Evolutionary conservation across 2,888 invertebrate species (phyloP).

Genomic region (Eurois occulta): DNA sequence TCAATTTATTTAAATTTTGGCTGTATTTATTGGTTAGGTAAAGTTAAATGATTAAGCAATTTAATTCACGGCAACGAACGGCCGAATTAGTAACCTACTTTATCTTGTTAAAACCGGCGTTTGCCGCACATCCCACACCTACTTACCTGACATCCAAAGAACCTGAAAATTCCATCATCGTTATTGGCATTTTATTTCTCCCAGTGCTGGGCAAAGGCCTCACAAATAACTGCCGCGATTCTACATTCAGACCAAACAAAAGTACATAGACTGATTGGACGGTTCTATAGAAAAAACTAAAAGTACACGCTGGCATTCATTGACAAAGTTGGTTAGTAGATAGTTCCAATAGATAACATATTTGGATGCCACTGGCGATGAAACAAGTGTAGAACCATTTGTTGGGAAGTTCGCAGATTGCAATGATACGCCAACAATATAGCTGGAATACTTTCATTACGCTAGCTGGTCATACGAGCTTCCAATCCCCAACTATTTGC

Average conservation of each 20-base stretch:
- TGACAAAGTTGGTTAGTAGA: conserved; percentile 36
- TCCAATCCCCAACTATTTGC: background rate
- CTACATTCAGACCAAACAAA: background rate
- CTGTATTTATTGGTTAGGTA: background rate
- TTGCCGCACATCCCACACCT: background rate
- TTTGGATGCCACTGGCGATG: conserved; percentile 25
- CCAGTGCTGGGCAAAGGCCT: background rate
- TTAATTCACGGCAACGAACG: background rate
- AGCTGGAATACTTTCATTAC: conserved; percentile 25
- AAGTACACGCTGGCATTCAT: conserved; percentile 7
- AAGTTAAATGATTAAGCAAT: background rate
- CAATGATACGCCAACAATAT: conserved; percentile 22
- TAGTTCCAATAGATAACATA: conserved; percentile 17
- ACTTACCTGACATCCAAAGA: background rate
- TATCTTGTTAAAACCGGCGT: background rate
- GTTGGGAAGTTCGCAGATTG: conserved; percentile 47
- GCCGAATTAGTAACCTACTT: background rate
- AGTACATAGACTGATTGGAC: background rate
- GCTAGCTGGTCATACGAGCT: background rate
- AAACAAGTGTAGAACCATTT: conserved; percentile 22
- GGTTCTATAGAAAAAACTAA: background rate
- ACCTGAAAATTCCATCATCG: background rate
- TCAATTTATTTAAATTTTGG: background rate
- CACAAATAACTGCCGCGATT: background rate
- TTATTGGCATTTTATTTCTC: background rate